Conservation (phyloP, 2,888 invertebrate species). For the Drosophila sordidula region DNA sequence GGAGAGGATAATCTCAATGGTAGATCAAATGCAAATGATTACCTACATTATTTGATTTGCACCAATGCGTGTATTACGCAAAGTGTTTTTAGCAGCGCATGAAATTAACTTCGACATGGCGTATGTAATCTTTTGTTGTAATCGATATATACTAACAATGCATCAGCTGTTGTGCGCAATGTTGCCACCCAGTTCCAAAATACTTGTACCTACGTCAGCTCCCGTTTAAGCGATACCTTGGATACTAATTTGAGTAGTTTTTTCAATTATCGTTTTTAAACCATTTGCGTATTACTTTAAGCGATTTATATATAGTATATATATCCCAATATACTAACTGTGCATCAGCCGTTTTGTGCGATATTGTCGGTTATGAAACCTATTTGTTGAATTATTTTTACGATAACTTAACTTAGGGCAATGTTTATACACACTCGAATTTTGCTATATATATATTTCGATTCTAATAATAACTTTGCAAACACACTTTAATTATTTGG, state of each 20-base stretch:
- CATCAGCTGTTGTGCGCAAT: constrained; percentile 53
- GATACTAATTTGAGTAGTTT: no score
- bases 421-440: no score
- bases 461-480: no score
- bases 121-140: constrained; percentile 43
- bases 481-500: no score
- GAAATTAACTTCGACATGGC: constrained; percentile 76
- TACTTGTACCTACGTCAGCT: neutral
- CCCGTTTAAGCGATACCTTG: neutral
- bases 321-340: no score
- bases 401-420: no score
- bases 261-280: neutral
- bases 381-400: no score
- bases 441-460: no score
- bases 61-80: constrained; percentile 62
- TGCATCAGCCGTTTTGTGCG: no score
- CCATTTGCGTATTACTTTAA: neutral
- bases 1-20: neutral
- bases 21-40: neutral
- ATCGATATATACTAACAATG: constrained; percentile 48
- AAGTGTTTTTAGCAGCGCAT: constrained; percentile 51
- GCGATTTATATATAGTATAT: no score
- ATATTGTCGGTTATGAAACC: no score
- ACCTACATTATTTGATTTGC: constrained; percentile 52
- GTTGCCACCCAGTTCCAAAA: constrained; percentile 35